Base-by-base conservation (phyloP, 2,113 vertebrate species). In the Equus przewalskii region DNA sequence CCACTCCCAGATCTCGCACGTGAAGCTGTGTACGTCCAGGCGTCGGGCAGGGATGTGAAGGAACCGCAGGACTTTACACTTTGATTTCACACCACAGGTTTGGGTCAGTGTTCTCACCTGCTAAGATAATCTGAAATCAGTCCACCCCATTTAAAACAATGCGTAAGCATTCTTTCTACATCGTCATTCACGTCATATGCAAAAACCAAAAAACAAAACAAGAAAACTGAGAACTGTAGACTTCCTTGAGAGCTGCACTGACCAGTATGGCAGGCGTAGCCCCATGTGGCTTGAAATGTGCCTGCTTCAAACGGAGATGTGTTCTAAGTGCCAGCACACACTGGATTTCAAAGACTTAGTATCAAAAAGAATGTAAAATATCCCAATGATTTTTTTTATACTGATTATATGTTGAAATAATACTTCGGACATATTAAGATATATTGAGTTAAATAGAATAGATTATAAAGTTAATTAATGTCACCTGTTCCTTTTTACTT, bases 261-360 rank as follows among this genome's bases (percentile, higher is more conserved):
- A 13, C 36, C 33, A 1, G 9, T 0, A 3, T 1, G 13, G n/a
- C 73, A 28, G 30, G 36, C 1, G 5, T 7, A 18, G n/a, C 58
- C 36, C 6, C 15, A 0, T 0, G 21, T 30, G 28, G 62, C 44
- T 41, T 21, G 11, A 11, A 30, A 49, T 0, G 26, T 33, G 26
- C 18, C 21, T 0, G 0, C 3, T 46, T 30, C 86, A 9, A n/a
- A 6, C 0, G 1, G 19, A 22, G 54, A 54, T 0, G 36, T 3
- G 19, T 80, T 12, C 0, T 26, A 1, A 6, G 1, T 6, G 41
- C 6, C 49, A 30, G 65, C 0, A 30, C 33, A 44, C 54, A 16
- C 30, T 16, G 7, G 7, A 30, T 49, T 13, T n/a, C 91, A 36
- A 88, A 60, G 41, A 12, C 70, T 41, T 1, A 13, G 13, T 14